phyloP scores from a whole-genome alignment of 2,113 vertebrate species.

The Lasiurus cinereus region DNA sequence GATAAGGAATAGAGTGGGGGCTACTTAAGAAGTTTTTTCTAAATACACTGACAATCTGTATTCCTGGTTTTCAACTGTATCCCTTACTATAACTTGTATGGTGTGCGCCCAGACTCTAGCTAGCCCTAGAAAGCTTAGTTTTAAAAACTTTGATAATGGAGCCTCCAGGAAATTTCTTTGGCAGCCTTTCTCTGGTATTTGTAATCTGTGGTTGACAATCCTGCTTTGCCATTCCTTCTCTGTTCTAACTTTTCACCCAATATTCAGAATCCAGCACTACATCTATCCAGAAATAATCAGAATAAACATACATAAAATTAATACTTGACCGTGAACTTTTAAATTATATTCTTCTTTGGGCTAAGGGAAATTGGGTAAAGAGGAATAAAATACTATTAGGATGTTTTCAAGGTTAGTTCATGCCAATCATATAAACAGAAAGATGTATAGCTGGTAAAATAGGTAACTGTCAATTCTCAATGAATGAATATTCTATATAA shows the following conservation, averaged over 20 bases:
- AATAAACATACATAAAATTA: neutral
- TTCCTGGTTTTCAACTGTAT: neutral
- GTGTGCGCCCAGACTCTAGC: neutral
- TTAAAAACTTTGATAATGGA: neutral
- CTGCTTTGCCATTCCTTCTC: neutral
- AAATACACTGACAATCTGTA: neutral
- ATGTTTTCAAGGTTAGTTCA: neutral
- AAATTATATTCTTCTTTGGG: constrained; percentile 30
- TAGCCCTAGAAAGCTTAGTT: neutral
- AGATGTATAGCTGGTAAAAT: neutral
- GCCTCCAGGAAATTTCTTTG: neutral
- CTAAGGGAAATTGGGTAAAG: constrained; percentile 21
- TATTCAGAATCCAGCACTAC: neutral
- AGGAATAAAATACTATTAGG: neutral
- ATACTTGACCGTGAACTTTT: neutral
- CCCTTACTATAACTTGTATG: neutral
- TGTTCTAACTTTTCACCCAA: constrained; percentile 13
- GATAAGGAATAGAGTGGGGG: neutral
- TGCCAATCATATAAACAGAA: neutral
- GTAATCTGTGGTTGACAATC: neutral
- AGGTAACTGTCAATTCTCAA: neutral
- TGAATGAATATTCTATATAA: neutral
- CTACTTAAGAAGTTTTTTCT: neutral
- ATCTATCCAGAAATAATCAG: neutral
- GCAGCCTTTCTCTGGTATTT: neutral